Conservation (phyloP, 2,113 vertebrate species). For the Parotia lawesii region DNA sequence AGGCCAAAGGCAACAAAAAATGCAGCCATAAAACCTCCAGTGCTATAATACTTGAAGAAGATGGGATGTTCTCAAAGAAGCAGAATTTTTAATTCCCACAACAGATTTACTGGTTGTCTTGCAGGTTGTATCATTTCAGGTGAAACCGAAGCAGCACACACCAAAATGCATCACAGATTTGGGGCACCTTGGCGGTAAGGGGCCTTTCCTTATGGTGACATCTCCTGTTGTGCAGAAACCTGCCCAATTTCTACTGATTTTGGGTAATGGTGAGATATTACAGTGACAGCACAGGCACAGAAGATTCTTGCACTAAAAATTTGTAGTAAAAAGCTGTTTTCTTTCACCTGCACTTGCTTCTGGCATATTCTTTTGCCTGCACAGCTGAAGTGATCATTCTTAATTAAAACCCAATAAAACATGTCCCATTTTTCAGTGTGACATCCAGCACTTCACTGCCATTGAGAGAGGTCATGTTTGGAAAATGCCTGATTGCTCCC, state of each 20-base stretch:
- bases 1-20: neutral
- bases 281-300: neutral
- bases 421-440: neutral
- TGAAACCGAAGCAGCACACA: neutral
- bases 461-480: neutral
- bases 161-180: neutral
- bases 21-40: neutral
- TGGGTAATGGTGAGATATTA: accelerated
- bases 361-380: neutral
- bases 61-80: neutral
- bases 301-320: neutral
- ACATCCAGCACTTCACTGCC: neutral
- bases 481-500: neutral
- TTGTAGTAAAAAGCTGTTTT: neutral
- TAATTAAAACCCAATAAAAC: neutral
- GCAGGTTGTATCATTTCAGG: neutral
- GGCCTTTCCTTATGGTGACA: neutral
- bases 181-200: neutral
- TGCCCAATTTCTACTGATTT: neutral
- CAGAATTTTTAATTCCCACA: neutral
- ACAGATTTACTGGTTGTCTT: neutral
- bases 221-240: neutral
- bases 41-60: neutral
- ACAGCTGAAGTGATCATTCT: neutral
- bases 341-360: neutral